Base-by-base conservation (phyloP, 2,888 invertebrate species). In the Phalera bucephala region DNA sequence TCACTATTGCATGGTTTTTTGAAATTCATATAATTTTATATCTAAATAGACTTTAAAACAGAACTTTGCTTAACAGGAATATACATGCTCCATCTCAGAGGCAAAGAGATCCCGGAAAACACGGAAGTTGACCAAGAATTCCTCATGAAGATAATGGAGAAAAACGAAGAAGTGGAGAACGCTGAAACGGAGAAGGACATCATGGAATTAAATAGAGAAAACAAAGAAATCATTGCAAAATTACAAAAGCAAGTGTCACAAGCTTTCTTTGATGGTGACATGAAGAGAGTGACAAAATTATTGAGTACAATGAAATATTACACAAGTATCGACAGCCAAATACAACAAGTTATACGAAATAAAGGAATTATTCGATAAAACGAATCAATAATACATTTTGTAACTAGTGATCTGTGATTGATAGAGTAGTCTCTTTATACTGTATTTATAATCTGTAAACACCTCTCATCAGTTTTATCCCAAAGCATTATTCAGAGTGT, bases 271-370 rank as follows among this genome's bases (percentile, higher is more conserved):
- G 81, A 91, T 15, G 87, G 92, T 7, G 90, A 96, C 63, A 77
- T 94, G 39, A 80, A 91, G 4, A 79, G 72, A 48, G 96, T 96
- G 0, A 94, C 93, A 58, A 73, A 83, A 35, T 74, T 93, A 35
- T 83, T 97, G 12, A 91, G 94, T 26, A 91, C 92, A 75, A 93
- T 98, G 92, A 97, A 97, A 73, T 98, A 97, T 86, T 96, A 94
- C 62, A 90, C 92, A 9, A 97, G 95, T 72, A 93, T 98, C 65
- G 93, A 94, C 43, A 91, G 83, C 21, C 95, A 95, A 84, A 93
- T 97, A 45, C 96, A 95, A 83, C 85, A 79, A 17, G 64, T 91
- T 15, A 90, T 93, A 58, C 77, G 92, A 49, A 90, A 80, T 64
- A 89, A 89, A 77, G 93, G 93, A 20, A 91, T 93, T 50, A 91